Conservation (phyloP, 2,888 invertebrate genomes). For the Pomacea canaliculata region DNA sequence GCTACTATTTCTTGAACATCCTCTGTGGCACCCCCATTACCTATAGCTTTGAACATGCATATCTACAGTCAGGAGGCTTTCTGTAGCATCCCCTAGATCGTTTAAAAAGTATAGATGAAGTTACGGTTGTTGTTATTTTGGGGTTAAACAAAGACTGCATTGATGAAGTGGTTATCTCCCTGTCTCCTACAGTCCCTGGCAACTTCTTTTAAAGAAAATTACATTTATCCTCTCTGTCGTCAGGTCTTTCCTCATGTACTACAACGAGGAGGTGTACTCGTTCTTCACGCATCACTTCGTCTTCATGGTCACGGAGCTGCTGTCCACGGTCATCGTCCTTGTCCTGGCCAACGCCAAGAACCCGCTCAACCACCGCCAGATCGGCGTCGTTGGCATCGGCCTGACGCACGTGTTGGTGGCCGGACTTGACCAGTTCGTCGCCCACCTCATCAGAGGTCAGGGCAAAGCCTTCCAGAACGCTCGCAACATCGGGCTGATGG, state of each 20-base stretch:
- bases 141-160: too few relatives aligned
- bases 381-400: neutral
- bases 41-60: too few relatives aligned
- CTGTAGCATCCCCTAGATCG: too few relatives aligned
- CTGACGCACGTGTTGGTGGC: neutral
- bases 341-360: neutral
- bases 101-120: too few relatives aligned
- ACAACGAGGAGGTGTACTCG: neutral
- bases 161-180: too few relatives aligned
- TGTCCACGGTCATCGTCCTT: neutral
- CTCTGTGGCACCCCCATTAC: too few relatives aligned
- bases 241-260: neutral
- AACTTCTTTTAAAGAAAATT: too few relatives aligned
- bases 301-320: neutral
- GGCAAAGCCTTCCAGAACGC: neutral
- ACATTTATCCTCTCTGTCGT: neutral
- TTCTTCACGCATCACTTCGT: neutral
- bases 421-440: conserved; percentile 2
- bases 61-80: too few relatives aligned
- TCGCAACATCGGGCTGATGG: neutral
- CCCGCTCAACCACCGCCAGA: neutral
- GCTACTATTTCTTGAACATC: too few relatives aligned
- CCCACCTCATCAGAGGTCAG: neutral
- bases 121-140: too few relatives aligned
- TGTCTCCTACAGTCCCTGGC: too few relatives aligned